phyloP scores from a whole-genome alignment of 2,888 invertebrate species.

The Scaeva pyrastri region DNA sequence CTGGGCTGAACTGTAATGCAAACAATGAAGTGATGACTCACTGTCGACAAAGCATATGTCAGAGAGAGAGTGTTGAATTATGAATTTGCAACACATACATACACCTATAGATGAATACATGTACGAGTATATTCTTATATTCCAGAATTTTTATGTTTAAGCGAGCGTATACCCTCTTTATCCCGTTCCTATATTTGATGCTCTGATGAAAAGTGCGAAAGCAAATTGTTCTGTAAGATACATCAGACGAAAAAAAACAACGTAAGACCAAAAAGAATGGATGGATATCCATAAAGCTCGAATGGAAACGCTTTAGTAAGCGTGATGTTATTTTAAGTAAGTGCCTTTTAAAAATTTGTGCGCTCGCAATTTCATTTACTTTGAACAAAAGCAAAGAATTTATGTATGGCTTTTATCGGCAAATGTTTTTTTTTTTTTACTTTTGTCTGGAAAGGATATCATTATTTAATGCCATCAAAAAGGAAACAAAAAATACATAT shows the following conservation, averaged over 20 bases:
- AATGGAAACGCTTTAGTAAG: conserved; percentile 42
- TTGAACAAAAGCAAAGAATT: conserved; percentile 31
- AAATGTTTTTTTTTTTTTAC: neutral
- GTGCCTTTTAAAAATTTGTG: conserved; percentile 46
- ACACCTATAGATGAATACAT: neutral
- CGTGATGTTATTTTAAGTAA: conserved; percentile 46
- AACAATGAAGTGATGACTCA: conserved; percentile 53
- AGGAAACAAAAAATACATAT: neutral
- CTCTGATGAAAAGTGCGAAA: conserved; percentile 22
- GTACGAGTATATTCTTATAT: neutral
- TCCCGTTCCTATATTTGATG: neutral
- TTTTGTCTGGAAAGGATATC: conserved; percentile 20
- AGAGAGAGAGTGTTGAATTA: conserved; percentile 28
- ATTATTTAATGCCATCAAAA: conserved; percentile 23
- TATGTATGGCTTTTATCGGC: conserved; percentile 35
- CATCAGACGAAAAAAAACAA: neutral
- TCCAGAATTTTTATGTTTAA: neutral
- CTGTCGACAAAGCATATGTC: conserved; percentile 50
- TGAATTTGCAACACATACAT: conserved; percentile 20
- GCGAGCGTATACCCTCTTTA: neutral
- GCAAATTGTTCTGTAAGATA: neutral
- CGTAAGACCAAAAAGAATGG: neutral
- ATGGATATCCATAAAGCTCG: conserved; percentile 41
- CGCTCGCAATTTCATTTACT: conserved; percentile 43
- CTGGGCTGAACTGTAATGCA: conserved; percentile 48